A percentile compares a stretch with the other conserved stretches of the same genome.
Evolutionary conservation across 2,113 vertebrate genomes (phyloP).

Genomic region (Sapajus apella): DNA sequence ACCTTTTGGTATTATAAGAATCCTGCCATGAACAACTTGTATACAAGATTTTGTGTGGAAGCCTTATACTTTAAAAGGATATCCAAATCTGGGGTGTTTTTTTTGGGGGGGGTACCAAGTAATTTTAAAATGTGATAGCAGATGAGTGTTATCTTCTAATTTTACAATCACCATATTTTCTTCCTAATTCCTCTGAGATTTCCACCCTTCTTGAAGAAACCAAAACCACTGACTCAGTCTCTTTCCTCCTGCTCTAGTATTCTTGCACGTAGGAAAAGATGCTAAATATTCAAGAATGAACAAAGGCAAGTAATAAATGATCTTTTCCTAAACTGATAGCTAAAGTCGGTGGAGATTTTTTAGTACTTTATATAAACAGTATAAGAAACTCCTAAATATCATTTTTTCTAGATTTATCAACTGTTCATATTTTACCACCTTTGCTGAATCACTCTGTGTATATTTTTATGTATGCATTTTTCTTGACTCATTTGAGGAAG

Average conservation of each 20-base stretch:
- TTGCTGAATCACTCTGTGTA: background rate
- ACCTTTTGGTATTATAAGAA: background rate
- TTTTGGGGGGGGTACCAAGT: background rate
- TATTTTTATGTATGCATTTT: background rate
- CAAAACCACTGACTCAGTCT: background rate
- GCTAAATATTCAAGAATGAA: background rate
- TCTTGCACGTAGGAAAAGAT: background rate
- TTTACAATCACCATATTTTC: background rate
- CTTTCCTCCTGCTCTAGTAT: background rate
- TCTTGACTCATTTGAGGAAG: background rate
- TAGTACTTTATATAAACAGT: background rate
- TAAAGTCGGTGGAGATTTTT: background rate
- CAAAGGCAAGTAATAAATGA: background rate
- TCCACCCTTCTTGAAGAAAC: conserved; percentile 29
- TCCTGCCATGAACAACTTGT: background rate
- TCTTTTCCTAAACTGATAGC: background rate
- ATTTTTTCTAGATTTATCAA: background rate
- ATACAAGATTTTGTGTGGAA: background rate
- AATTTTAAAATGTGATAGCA: conserved; percentile 12
- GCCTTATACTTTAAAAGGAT: background rate
- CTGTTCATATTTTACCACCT: conserved; percentile 30
- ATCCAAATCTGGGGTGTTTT: background rate
- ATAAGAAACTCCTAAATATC: background rate
- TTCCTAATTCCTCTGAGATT: background rate
- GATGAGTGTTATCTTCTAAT: background rate